Evolutionary conservation across 2,113 vertebrate genomes (phyloP).

Genomic region (Passer domesticus): DNA sequence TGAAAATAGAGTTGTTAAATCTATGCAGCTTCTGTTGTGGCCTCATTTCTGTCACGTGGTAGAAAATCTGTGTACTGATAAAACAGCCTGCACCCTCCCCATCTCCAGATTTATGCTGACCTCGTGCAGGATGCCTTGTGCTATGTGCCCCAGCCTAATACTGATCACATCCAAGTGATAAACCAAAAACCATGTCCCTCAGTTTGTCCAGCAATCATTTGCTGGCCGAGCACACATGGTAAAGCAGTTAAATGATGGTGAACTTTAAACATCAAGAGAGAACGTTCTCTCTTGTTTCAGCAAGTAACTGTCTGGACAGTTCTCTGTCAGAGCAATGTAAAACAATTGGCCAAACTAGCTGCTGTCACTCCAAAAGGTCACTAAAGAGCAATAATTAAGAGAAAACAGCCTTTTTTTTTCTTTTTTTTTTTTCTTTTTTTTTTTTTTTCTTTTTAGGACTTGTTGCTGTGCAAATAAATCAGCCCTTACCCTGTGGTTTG

Average conservation of each 20-base stretch:
- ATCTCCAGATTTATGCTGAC: neutral
- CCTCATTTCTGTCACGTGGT: rapidly evolving
- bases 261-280: neutral
- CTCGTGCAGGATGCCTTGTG: neutral
- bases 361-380: neutral
- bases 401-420: neutral
- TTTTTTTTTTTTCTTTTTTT: neutral
- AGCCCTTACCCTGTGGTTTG: neutral
- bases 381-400: neutral
- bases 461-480: neutral
- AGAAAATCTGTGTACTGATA: neutral
- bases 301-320: neutral
- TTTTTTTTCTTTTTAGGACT: neutral
- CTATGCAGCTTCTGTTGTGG: neutral
- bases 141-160: neutral
- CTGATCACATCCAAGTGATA: neutral
- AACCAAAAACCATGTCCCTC: neutral
- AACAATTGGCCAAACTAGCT: neutral
- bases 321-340: neutral
- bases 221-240: neutral
- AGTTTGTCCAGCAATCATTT: neutral
- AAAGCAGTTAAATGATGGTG: neutral
- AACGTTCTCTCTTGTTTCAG: neutral
- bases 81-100: neutral
- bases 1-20: neutral